phyloP scores from a whole-genome alignment of 2,113 vertebrate genomes.

The Natator depressus region DNA sequence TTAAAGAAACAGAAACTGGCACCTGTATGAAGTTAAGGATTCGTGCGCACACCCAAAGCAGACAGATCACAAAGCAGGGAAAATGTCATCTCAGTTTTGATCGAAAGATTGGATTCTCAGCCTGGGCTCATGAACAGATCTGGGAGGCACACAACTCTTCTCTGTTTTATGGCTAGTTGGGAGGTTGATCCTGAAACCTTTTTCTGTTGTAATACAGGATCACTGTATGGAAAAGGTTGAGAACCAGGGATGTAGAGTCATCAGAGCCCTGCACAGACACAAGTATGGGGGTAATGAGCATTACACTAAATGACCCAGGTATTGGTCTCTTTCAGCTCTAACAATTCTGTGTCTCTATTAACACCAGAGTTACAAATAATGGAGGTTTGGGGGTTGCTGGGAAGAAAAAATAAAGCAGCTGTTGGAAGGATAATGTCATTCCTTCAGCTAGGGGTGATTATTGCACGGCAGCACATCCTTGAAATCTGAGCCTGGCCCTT shows the following conservation, averaged over 20 bases:
- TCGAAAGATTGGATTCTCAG: not conserved
- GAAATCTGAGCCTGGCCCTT: not conserved
- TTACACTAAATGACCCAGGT: not conserved
- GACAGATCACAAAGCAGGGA: not conserved
- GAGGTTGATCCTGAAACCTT: not conserved
- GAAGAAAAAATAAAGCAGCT: slow-evolving; percentile 13
- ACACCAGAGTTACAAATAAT: not conserved
- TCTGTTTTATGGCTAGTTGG: not conserved
- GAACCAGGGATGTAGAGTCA: not conserved
- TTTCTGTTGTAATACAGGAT: not conserved
- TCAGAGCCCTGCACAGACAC: not conserved
- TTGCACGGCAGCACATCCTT: not conserved
- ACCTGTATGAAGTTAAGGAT: not conserved
- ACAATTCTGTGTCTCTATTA: not conserved
- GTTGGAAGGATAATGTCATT: not conserved
- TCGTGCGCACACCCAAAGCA: not conserved
- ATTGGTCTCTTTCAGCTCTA: not conserved
- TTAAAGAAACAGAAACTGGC: not conserved
- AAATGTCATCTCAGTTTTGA: not conserved
- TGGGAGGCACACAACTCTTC: not conserved
- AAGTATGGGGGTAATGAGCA: not conserved
- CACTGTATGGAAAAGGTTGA: not conserved
- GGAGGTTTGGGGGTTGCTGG: not conserved
- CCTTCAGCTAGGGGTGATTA: not conserved
- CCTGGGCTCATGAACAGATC: not conserved